Evolutionary conservation across 2,797 vertebrate species (phyloP), one percentile per base, ranked within the genome.

Genomic region (Melanotaenia trifasciata): DNA sequence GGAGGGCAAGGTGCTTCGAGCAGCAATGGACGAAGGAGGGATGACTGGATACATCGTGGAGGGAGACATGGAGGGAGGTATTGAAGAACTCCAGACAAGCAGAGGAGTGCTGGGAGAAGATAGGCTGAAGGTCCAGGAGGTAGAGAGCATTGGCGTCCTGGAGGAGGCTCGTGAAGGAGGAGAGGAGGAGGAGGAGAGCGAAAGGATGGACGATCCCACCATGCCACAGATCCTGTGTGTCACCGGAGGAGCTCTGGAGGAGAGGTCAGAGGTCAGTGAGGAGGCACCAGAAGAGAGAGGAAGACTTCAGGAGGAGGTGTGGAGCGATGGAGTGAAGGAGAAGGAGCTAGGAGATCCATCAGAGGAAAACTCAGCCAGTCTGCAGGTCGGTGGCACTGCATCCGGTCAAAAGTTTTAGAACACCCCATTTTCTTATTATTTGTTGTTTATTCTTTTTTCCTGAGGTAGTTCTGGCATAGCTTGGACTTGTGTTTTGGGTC

Each of bases 141-240:
- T 95, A 50, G 94, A 93, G 64, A 87, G 94, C 5, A 94, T 95
- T 0, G 91, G 94, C 0, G 95, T 95, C 12, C 80, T 95, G 3
- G 94, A 96, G 36, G 93, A 92, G 62, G 91, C 87, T 0, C 87
- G 84, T 9, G 92, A 84, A 0, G 93, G 61, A 14, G 76, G 79
- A 30, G 72, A 40, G 40, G 40, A 43, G 69, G 38, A 40, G 69
- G 84, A 80, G 7, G 93, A 89, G 35, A 78, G 75, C 6, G 84
- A 93, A 12, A 65, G 60, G 61, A 90, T 88, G 87, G 79, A 89
- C 0, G 90, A 89, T 82, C 91, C 82, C 61, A 92, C 73, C 73
- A 90, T 90, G 93, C 93, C 92, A 1, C 92, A 94, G 80, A 94
- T 94, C 77, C 76, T 94, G 28, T 94, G 93, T 0, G 92, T 92